Evolutionary conservation across 2,797 vertebrate species (phyloP).

Genomic region (Galago senegalensis): DNA sequence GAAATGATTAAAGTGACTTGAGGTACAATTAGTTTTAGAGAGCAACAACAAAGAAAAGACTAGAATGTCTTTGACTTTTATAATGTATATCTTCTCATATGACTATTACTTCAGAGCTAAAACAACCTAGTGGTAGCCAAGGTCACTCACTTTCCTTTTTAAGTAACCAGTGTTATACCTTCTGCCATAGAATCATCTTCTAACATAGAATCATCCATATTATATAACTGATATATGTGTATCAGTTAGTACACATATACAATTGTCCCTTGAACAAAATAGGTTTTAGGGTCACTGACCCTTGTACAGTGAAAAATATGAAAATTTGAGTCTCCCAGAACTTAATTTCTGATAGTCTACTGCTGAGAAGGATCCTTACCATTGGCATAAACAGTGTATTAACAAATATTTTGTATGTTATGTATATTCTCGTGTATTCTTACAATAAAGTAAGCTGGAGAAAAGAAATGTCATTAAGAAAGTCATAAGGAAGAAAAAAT

Average conservation of each 20-base stretch:
- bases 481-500: background rate
- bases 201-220: background rate
- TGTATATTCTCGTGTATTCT: background rate
- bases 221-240: background rate
- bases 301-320: background rate
- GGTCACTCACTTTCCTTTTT: background rate
- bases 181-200: background rate
- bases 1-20: background rate
- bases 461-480: background rate
- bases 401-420: background rate
- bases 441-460: background rate
- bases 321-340: background rate
- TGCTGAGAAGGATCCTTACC: background rate
- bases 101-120: background rate
- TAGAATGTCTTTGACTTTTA: background rate
- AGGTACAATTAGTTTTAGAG: background rate
- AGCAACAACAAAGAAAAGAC: background rate
- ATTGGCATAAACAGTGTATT: background rate
- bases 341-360: background rate
- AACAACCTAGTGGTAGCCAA: background rate
- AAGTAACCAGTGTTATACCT: background rate
- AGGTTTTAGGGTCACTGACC: background rate
- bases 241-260: background rate
- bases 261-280: background rate
- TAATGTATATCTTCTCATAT: background rate